phyloP scores from a whole-genome alignment of 2,888 invertebrate genomes.

The Cotesia congregata region DNA sequence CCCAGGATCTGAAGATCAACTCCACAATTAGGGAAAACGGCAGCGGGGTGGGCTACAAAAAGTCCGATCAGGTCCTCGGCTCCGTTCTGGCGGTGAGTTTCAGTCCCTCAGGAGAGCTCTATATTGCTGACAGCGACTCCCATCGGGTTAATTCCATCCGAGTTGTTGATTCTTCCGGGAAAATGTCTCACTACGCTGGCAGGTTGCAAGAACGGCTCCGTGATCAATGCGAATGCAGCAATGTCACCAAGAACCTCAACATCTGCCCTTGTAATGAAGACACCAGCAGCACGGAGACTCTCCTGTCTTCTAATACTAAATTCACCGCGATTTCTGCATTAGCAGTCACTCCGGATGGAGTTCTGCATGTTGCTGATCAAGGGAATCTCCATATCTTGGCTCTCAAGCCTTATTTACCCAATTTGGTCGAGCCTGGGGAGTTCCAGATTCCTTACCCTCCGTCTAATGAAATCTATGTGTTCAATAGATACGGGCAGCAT shows the following conservation, averaged over 20 bases:
- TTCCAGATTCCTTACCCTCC: constrained; percentile 95
- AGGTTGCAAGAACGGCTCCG: constrained; percentile 76
- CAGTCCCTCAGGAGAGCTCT: constrained; percentile 91
- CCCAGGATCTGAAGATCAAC: constrained; percentile 55
- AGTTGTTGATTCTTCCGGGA: constrained; percentile 90
- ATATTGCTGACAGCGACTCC: constrained; percentile 94
- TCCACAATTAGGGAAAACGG: constrained; percentile 71
- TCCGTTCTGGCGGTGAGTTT: constrained; percentile 92
- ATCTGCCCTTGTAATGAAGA: constrained; percentile 76
- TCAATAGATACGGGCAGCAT: constrained; percentile 97
- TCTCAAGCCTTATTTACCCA: constrained; percentile 88
- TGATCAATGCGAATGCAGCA: constrained; percentile 61
- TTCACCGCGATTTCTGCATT: constrained; percentile 91
- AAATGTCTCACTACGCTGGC: constrained; percentile 94
- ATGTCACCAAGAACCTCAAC: constrained; percentile 63
- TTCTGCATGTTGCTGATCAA: constrained; percentile 95
- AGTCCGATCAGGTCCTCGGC: constrained; percentile 81
- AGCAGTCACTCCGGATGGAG: constrained; percentile 95
- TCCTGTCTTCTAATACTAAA: constrained; percentile 90
- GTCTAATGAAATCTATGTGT: constrained; percentile 93
- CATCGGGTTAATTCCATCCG: constrained; percentile 86
- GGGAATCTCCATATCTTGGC: constrained; percentile 89
- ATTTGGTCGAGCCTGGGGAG: constrained; percentile 89
- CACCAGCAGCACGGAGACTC: constrained; percentile 85
- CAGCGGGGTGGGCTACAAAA: constrained; percentile 59